Evolutionary conservation across 2,113 vertebrate species (phyloP), one percentile per base, ranked within the genome.

Genomic region (Cervus canadensis): DNA sequence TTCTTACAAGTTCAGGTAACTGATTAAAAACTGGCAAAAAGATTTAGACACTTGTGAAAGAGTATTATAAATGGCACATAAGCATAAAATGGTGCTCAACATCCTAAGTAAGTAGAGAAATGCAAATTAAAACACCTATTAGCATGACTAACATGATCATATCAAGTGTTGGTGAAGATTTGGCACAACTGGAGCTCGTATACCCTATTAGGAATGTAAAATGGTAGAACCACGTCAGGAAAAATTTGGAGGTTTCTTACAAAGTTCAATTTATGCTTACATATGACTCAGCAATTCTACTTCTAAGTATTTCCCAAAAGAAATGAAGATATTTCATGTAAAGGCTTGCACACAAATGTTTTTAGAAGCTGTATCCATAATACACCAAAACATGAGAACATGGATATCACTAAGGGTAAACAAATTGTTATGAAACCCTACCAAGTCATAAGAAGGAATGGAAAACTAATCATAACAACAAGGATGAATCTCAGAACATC

Each of bases 1-100:
- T 86, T 92, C 30, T 89, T 88, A 92, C 1, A 74, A 64, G 5
- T 90, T 87, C 36, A 94, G 81, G 40, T 87, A 84, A 87, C 23
- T 81, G 5, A 93, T 87, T 94, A 64, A 67, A 96, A 52, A 91
- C 78, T 59, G 45, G 7, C 36, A 89, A 54, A 95, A 95, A 92
- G 23, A 78, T 56, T 96, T 76, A 43, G 36, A 85, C 56, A 84
- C 13, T 64, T 48, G 40, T 0, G 79, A 90, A 96, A 96, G 17
- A 87, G 79, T 86, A 57, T 48, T 71, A 54, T 25, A 89, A 59
- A 91, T 76, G 52, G 21, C 3, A 95, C 54, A 93, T 33, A 57
- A 91, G 36, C 43, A 84, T 57, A 54, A 87, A 85, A 92, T 87
- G 83, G 82, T 93, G 83, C 26, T 84, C 45, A 64, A 40, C 1